Evolutionary conservation across 2,888 invertebrate species (phyloP).

Genomic region (Drosophila kuntzei): DNA sequence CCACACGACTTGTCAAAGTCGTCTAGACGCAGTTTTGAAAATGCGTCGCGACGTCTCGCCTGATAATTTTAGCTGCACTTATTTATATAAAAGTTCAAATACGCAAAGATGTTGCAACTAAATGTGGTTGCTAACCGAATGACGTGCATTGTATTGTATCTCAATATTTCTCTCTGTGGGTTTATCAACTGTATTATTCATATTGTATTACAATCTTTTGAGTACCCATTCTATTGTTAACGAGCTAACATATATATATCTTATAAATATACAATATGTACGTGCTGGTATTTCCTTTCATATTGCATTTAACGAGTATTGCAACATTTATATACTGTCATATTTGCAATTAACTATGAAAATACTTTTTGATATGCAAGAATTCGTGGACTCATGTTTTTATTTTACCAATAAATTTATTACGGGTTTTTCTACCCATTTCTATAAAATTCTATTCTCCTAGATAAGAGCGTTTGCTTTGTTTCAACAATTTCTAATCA

Average conservation of each 20-base stretch:
- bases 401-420: not conserved
- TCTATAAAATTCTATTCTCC: not conserved
- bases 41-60: conserved; percentile 70
- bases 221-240: conserved; percentile 13
- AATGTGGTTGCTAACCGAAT: conserved; percentile 28
- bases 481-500: conserved; percentile 3
- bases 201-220: conserved; percentile 23
- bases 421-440: not conserved
- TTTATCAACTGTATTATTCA: conserved; percentile 6
- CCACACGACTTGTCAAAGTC: conserved; percentile 60
- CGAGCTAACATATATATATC: not conserved
- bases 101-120: conserved; percentile 12
- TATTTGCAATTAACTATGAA: not conserved
- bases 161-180: not conserved
- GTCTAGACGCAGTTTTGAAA: conserved; percentile 70
- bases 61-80: conserved; percentile 65
- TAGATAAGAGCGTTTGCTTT: not conserved
- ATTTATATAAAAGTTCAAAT: conserved; percentile 66
- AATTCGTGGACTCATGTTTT: not conserved
- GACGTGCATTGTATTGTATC: conserved; percentile 32
- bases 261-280: conserved; percentile 21
- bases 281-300: conserved; percentile 64
- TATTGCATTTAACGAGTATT: not conserved
- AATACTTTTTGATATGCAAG: not conserved
- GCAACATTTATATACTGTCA: not conserved